Percentiles rank a stretch among this genome's conserved stretches.
phyloP scores from a whole-genome alignment of 1,140 invertebrate species.

The Drosophila nigrodunni region DNA sequence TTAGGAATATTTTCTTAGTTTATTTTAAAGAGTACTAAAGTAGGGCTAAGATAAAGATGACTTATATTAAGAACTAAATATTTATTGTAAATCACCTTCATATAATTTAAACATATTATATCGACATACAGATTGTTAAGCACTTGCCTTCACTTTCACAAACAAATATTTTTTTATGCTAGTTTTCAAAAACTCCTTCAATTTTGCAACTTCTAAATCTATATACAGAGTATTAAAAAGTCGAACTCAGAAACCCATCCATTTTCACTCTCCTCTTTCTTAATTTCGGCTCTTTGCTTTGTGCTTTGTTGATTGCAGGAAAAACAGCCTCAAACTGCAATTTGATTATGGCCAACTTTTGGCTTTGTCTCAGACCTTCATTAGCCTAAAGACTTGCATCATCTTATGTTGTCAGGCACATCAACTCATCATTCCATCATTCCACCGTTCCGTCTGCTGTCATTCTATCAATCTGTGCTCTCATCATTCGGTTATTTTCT shows the following conservation, averaged over 20 bases:
- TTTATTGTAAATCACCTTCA: too few relatives aligned
- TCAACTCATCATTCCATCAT: conserved; percentile 26
- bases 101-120: not conserved
- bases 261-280: conserved; percentile 2
- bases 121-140: too few relatives aligned
- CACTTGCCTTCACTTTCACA: too few relatives aligned
- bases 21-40: too few relatives aligned
- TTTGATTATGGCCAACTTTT: conserved; percentile 72
- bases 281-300: not conserved
- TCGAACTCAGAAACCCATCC: not conserved
- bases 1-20: too few relatives aligned
- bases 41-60: too few relatives aligned
- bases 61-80: too few relatives aligned
- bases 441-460: conserved; percentile 2
- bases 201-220: not conserved
- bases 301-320: conserved; percentile 63
- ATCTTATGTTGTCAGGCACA: conserved; percentile 48
- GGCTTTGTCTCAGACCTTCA: conserved; percentile 71
- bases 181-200: too few relatives aligned
- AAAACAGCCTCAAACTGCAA: conserved; percentile 68
- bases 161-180: too few relatives aligned
- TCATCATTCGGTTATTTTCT: conserved; percentile 37
- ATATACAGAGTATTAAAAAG: not conserved
- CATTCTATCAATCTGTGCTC: conserved; percentile 29
- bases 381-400: conserved; percentile 77